phyloP scores from a whole-genome alignment of 1,140 invertebrate species.

The Drosophila funebris region DNA sequence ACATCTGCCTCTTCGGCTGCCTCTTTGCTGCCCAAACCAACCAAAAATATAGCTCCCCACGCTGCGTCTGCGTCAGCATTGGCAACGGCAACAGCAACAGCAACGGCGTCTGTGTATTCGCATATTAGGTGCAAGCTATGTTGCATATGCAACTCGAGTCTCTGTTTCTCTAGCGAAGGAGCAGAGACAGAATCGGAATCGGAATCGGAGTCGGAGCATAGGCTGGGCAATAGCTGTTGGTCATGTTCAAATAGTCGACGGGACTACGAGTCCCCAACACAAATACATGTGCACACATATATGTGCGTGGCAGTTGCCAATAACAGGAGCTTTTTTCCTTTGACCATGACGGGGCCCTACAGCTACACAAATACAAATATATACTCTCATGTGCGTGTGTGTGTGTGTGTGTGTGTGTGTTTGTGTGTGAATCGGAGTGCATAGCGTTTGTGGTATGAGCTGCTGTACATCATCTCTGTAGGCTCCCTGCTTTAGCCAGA shows the following conservation, averaged over 20 bases:
- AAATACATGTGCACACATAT: conserved; percentile 38
- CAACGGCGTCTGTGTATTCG: conserved; percentile 39
- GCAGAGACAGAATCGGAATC: conserved; percentile 2
- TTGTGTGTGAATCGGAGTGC: no score
- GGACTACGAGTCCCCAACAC: conserved; percentile 4
- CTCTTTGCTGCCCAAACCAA: not conserved
- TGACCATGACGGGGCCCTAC: conserved; percentile 59
- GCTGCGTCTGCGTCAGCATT: conserved; percentile 6
- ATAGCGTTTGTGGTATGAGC: conserved; percentile 7
- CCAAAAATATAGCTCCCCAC: not conserved
- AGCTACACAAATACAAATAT: conserved; percentile 10
- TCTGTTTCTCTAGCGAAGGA: conserved; percentile 51
- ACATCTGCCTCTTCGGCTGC: not conserved
- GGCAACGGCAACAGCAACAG: not conserved
- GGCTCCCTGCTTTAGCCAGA: conserved; percentile 48
- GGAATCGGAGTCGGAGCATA: conserved; percentile 24
- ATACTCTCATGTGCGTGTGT: not conserved
- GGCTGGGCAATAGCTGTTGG: conserved; percentile 64
- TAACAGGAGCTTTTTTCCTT: conserved; percentile 79
- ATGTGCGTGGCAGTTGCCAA: conserved; percentile 61
- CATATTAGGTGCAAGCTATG: conserved; percentile 69
- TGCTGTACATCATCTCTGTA: conserved; percentile 40
- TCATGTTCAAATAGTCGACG: conserved; percentile 72
- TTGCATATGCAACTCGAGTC: conserved; percentile 74
- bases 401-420: conserved; percentile 1